A percentile compares a stretch with the other conserved stretches of the same genome.
Evolutionary conservation across 2,888 invertebrate genomes (phyloP).

Genomic region (Oscheius sp.): DNA sequence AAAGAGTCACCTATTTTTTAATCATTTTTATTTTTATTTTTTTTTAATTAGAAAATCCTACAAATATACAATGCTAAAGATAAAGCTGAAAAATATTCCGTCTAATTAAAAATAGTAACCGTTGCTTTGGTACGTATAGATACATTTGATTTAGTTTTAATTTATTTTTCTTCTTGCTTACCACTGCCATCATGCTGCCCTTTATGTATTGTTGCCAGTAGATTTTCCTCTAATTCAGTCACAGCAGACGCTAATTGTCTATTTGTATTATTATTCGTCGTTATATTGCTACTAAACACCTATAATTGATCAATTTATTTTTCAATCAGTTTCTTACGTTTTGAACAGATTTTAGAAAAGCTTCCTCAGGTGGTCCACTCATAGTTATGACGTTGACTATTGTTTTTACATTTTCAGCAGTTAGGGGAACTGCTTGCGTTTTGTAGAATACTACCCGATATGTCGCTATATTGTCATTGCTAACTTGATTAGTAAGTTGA

Average conservation of each 20-base stretch:
- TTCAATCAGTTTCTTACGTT: constrained; percentile 69
- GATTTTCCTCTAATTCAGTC: constrained; percentile 61
- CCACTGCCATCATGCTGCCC: constrained; percentile 6
- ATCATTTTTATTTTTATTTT: not conserved
- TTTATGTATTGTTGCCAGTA: constrained; percentile 48
- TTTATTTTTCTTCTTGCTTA: not conserved
- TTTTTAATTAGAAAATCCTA: no score
- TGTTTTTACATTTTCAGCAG: constrained; percentile 76
- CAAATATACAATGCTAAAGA: no score
- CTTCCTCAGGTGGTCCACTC: constrained; percentile 75
- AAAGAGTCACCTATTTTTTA: no score
- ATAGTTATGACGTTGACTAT: constrained; percentile 77
- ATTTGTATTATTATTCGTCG: constrained; percentile 73
- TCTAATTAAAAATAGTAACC: not conserved
- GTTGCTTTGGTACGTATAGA: not conserved
- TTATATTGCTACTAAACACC: constrained; percentile 57
- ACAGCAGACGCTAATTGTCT: constrained; percentile 56
- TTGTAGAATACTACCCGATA: constrained; percentile 77
- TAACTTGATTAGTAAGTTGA: constrained; percentile 62
- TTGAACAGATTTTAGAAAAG: constrained; percentile 77
- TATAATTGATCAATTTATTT: constrained; percentile 33
- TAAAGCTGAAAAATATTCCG: not conserved
- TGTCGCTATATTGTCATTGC: constrained; percentile 30
- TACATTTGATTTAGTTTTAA: not conserved
- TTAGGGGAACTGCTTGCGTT: constrained; percentile 75